These are phyloP conservation scores for Protaetia brevitarsis DNA, from an alignment of 1,140 invertebrate genomes.

Conservation along the genomic window DNA sequence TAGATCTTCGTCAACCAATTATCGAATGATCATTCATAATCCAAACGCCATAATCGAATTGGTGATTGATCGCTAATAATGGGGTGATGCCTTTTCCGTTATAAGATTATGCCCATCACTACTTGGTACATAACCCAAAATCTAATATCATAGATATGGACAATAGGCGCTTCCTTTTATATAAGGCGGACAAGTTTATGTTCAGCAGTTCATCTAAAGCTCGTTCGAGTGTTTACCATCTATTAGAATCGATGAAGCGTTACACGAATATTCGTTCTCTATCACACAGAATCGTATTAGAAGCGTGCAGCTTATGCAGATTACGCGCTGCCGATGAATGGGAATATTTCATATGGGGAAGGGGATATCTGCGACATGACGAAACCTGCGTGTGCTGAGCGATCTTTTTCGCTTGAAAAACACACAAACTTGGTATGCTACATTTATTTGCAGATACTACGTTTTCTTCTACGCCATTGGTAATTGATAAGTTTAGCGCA, in stretches of 20 bases:
- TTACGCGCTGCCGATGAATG: neutral
- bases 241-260: conserved; percentile 13
- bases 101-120: too few species aligned
- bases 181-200: neutral
- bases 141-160: neutral
- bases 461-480: neutral
- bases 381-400: neutral
- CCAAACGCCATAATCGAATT: too few species aligned
- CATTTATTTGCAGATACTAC: conserved; percentile 4
- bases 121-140: neutral
- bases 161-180: neutral
- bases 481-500: neutral
- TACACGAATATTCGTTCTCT: neutral
- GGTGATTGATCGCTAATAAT: too few species aligned
- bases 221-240: conserved; percentile 1
- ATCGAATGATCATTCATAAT: too few species aligned
- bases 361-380: neutral
- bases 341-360: neutral
- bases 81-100: too few species aligned
- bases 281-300: neutral
- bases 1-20: too few species aligned
- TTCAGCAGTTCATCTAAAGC: conserved; percentile 6
- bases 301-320: neutral
- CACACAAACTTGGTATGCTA: neutral
- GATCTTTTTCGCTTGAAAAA: neutral